Percentiles rank a stretch among this genome's conserved stretches.
Conservation (phyloP, 2,888 invertebrate genomes). For the Boloria euphrosyne region DNA sequence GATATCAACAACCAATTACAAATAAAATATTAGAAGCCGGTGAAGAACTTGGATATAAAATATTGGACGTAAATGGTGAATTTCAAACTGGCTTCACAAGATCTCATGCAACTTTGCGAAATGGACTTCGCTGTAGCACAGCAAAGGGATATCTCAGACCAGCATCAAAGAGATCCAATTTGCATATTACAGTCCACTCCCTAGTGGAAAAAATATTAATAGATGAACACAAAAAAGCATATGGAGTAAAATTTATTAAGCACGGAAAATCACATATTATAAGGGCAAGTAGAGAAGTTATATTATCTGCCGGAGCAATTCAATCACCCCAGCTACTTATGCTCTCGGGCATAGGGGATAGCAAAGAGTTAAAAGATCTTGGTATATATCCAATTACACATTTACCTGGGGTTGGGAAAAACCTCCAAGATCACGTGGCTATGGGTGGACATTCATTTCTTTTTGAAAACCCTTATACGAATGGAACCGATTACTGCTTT, state of each 20-base stretch:
- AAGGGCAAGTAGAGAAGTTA: slow-evolving; percentile 88
- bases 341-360: slow-evolving; percentile 91
- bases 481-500: slow-evolving; percentile 84
- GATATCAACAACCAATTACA: slow-evolving; percentile 86
- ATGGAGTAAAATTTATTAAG: slow-evolving; percentile 86
- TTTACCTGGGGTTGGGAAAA: slow-evolving; percentile 88
- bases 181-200: slow-evolving; percentile 87
- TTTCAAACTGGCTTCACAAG: slow-evolving; percentile 90
- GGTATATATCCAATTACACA: slow-evolving; percentile 84
- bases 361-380: slow-evolving; percentile 82
- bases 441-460: slow-evolving; percentile 89
- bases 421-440: slow-evolving; percentile 92
- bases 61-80: slow-evolving; percentile 88
- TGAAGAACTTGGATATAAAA: slow-evolving; percentile 86
- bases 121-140: slow-evolving; percentile 91
- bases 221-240: slow-evolving; percentile 83
- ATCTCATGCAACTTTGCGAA: slow-evolving; percentile 88
- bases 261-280: slow-evolving; percentile 78
- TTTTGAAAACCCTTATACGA: slow-evolving; percentile 83
- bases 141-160: slow-evolving; percentile 91
- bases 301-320: slow-evolving; percentile 92
- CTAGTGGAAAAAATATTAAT: slow-evolving; percentile 86
- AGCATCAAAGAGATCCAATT: slow-evolving; percentile 84
- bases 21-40: slow-evolving; percentile 87
- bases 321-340: slow-evolving; percentile 93